Conservation (phyloP, 1,140 invertebrate genomes). For the Camponotus vicinus region DNA sequence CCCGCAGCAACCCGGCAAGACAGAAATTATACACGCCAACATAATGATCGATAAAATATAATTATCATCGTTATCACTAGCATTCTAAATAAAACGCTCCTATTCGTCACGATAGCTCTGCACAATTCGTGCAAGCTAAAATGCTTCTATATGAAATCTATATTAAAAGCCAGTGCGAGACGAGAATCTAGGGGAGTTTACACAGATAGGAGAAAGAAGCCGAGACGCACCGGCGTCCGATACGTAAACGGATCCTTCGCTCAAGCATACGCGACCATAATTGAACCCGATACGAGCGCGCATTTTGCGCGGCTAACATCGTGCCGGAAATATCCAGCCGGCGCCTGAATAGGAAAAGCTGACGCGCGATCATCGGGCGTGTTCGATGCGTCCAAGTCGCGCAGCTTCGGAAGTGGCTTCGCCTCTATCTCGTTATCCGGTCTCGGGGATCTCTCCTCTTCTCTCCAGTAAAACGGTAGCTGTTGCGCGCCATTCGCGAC, state of each 20-base stretch:
- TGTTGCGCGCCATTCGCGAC: slow-evolving; percentile 15
- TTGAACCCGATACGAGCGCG: slow-evolving; percentile 15
- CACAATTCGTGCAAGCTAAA: background rate
- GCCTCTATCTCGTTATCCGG: slow-evolving; percentile 57
- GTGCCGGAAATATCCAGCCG: slow-evolving; percentile 52
- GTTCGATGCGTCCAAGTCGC: slow-evolving; percentile 48
- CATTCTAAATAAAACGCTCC: slow-evolving; percentile 9
- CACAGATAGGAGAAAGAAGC: background rate
- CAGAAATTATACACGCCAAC: slow-evolving; percentile 38
- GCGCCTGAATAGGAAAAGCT: slow-evolving; percentile 8
- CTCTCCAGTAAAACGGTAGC: slow-evolving; percentile 50
- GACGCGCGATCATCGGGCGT: slow-evolving; percentile 52
- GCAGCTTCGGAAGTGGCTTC: slow-evolving; percentile 49
- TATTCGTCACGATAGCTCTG: background rate
- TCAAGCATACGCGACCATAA: slow-evolving; percentile 25
- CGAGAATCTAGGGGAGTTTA: background rate
- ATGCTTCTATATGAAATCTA: background rate
- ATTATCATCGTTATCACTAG: slow-evolving; percentile 34
- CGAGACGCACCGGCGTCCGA: background rate
- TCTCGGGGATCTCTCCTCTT: slow-evolving; percentile 38
- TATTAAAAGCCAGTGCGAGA: too few relatives aligned
- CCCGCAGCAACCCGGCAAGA: slow-evolving; percentile 44
- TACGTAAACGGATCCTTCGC: slow-evolving; percentile 19
- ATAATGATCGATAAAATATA: slow-evolving; percentile 40
- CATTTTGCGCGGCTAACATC: slow-evolving; percentile 19